Conservation (phyloP, 2,113 vertebrate species). For the Solea solea region DNA sequence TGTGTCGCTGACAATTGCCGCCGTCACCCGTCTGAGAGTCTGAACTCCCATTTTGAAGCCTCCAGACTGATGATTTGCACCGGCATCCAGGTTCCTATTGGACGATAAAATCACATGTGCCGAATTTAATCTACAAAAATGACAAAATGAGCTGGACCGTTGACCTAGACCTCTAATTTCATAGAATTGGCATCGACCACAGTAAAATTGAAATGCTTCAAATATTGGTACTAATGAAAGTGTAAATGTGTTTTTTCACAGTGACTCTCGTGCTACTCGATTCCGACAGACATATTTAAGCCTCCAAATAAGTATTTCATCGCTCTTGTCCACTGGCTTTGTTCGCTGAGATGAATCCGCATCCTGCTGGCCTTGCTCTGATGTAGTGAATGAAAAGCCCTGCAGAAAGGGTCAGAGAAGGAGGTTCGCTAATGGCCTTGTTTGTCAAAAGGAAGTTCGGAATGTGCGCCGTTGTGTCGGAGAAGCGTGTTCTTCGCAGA, state of each 20-base stretch:
- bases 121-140: too few species aligned
- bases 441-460: slow-evolving; percentile 34
- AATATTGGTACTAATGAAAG: background rate
- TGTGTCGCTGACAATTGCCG: background rate
- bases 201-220: background rate
- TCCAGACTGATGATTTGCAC: too few species aligned
- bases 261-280: background rate
- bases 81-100: too few species aligned
- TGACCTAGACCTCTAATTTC: too few species aligned
- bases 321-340: slow-evolving; percentile 35
- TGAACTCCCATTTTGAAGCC: too few species aligned
- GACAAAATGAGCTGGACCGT: too few species aligned
- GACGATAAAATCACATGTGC: too few species aligned
- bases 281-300: slow-evolving; percentile 19
- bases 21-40: too few species aligned
- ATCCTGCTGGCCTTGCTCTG: slow-evolving; percentile 32
- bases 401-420: slow-evolving; percentile 50
- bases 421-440: slow-evolving; percentile 47
- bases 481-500: slow-evolving; percentile 24
- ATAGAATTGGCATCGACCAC: too few species aligned
- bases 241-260: background rate
- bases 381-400: slow-evolving; percentile 40
- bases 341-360: slow-evolving; percentile 54
- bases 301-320: slow-evolving; percentile 32
- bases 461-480: slow-evolving; percentile 1